A percentile compares a stretch with the other conserved stretches of the same genome.
phyloP scores from a whole-genome alignment of 2,888 invertebrate genomes.

The Nymphalis c-album region DNA sequence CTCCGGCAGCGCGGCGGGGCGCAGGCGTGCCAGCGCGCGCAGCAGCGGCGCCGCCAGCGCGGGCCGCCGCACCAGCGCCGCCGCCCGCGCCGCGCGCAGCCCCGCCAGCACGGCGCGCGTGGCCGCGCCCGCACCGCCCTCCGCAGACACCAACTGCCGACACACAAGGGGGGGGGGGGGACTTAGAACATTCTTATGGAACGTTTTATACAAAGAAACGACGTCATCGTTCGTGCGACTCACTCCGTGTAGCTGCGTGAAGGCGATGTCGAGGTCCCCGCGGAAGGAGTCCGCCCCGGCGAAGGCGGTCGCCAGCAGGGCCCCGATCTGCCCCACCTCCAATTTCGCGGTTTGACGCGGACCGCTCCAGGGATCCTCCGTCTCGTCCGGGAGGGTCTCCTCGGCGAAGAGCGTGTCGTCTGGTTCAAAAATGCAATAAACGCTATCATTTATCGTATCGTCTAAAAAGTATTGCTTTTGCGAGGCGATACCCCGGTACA shows the following conservation, averaged over 20 bases:
- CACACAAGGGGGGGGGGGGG: neutral
- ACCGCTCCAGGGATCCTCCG: constrained; percentile 55
- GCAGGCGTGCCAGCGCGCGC: constrained; percentile 53
- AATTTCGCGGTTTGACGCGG: constrained; percentile 43
- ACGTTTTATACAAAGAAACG: no score
- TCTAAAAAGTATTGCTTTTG: no score
- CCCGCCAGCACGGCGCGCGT: constrained; percentile 43
- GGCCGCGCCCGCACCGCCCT: constrained; percentile 45
- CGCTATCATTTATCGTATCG: no score
- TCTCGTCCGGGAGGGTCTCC: constrained; percentile 52
- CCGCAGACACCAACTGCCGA: constrained; percentile 52
- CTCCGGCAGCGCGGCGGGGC: constrained; percentile 42
- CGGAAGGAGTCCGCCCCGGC: constrained; percentile 49
- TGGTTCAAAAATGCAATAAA: constrained; percentile 30
- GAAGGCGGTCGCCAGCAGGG: constrained; percentile 61
- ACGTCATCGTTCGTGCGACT: constrained; percentile 21
- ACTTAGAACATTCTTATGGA: no score
- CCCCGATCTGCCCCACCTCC: constrained; percentile 51
- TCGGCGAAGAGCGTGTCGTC: constrained; percentile 65
- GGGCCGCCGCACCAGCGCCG: constrained; percentile 49
- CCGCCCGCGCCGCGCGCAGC: constrained; percentile 43
- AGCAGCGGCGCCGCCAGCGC: constrained; percentile 61
- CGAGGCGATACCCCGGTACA: no score
- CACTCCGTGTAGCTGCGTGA: constrained; percentile 62
- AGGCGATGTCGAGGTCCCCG: constrained; percentile 61